Conservation (phyloP, 2,797 vertebrate species). For the Diplodus sargus region DNA sequence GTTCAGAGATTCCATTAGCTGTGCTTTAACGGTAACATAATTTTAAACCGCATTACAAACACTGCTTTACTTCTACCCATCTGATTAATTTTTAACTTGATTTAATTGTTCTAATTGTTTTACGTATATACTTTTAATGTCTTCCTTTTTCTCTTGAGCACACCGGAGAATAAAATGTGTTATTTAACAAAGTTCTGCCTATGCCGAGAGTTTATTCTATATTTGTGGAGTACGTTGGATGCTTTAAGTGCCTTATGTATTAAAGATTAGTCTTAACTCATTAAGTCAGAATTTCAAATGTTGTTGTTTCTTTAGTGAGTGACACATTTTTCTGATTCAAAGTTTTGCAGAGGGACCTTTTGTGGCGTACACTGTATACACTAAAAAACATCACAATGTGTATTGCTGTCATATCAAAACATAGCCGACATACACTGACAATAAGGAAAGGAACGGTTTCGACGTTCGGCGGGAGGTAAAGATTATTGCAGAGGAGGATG, state of each 20-base stretch:
- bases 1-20: slow-evolving; percentile 9
- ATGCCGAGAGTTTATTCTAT: not conserved
- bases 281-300: not conserved
- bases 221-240: not conserved
- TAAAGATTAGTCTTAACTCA: not conserved
- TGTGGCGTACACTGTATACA: not conserved
- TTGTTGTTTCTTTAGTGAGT: too few species aligned
- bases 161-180: not conserved
- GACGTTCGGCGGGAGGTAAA: slow-evolving; percentile 22
- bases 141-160: not conserved
- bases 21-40: not conserved
- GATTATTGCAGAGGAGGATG: slow-evolving; percentile 60
- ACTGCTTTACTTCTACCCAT: not conserved
- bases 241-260: not conserved
- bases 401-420: slow-evolving; percentile 31
- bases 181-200: not conserved
- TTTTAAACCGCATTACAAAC: slow-evolving; percentile 1
- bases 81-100: slow-evolving; percentile 4
- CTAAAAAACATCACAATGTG: slow-evolving; percentile 17
- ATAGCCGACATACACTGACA: slow-evolving; percentile 13
- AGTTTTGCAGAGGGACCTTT: not conserved
- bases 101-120: slow-evolving; percentile 14
- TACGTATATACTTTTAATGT: not conserved
- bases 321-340: slow-evolving; percentile 8
- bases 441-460: slow-evolving; percentile 26